Percentiles rank a stretch among this genome's conserved stretches.
Evolutionary conservation across 2,113 vertebrate species (phyloP).

Genomic region (Neogobius melanostomus): DNA sequence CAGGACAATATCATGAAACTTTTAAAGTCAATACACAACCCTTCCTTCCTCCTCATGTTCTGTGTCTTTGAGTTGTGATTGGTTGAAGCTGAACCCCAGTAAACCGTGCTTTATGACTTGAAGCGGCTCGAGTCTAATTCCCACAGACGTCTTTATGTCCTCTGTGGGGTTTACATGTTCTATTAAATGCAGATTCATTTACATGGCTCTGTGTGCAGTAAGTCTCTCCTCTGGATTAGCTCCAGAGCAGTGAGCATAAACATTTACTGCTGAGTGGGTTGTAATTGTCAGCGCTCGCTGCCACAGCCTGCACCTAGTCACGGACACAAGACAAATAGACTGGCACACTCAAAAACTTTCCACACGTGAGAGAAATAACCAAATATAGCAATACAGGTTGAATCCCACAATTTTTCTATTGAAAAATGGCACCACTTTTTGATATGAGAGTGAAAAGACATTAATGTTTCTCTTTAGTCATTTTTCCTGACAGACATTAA

Average conservation of each 20-base stretch:
- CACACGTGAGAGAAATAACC: not conserved
- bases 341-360: not conserved
- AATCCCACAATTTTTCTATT: no score
- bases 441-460: no score
- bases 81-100: not conserved
- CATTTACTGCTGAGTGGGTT: constrained; percentile 61
- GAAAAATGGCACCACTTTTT: no score
- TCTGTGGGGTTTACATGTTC: constrained; percentile 54
- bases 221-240: constrained; percentile 50
- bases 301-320: constrained; percentile 40
- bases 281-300: constrained; percentile 56
- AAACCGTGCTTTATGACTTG: constrained; percentile 33
- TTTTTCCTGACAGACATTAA: no score
- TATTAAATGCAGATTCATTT: constrained; percentile 61
- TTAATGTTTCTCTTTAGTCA: no score
- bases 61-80: not conserved
- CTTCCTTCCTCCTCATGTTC: constrained; percentile 7
- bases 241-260: constrained; percentile 60
- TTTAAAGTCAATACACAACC: no score
- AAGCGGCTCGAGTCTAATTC: constrained; percentile 30
- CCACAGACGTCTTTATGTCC: constrained; percentile 51
- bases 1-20: no score
- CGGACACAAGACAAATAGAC: constrained; percentile 34
- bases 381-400: no score
- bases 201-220: constrained; percentile 42